Percentiles rank a stretch among this genome's conserved stretches.
Conservation (phyloP, 2,113 vertebrate species). For the Helogale parvula region DNA sequence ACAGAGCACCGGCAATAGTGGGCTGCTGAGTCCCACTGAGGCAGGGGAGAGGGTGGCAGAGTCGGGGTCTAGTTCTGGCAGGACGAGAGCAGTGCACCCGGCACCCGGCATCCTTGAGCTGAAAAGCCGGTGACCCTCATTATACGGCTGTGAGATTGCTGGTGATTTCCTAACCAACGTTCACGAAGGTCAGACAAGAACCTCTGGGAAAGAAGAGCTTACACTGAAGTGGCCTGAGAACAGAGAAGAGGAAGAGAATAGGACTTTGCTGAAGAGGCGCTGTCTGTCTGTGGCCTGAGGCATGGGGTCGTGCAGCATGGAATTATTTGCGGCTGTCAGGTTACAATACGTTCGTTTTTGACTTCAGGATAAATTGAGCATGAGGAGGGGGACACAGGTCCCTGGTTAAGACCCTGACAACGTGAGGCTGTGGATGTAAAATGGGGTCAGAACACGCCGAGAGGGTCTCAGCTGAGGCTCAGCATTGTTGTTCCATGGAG, state of each 20-base stretch:
- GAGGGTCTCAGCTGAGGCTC: not conserved
- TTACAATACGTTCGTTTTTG: constrained; percentile 52
- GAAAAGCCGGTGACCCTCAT: not conserved
- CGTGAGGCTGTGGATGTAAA: not conserved
- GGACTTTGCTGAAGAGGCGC: not conserved
- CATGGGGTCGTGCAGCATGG: not conserved
- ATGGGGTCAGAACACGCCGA: not conserved
- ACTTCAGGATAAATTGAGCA: not conserved
- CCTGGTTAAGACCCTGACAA: not conserved
- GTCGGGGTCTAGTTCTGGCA: not conserved
- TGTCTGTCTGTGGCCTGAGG: not conserved
- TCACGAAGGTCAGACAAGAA: not conserved
- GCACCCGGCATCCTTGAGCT: too few relatives aligned
- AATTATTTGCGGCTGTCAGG: not conserved
- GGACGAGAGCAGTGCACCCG: not conserved
- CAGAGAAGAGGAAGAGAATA: not conserved
- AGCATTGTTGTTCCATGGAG: not conserved
- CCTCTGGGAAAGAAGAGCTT: not conserved
- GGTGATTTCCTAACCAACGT: not conserved
- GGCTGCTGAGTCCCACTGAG: not conserved
- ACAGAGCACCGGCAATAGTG: accelerated
- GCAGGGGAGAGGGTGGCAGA: too few relatives aligned
- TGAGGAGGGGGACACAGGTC: not conserved
- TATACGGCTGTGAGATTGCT: not conserved
- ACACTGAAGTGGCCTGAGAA: not conserved